Percentiles rank a stretch among this genome's conserved stretches.
Evolutionary conservation across 2,888 invertebrate species (phyloP).

Genomic region (Synergus japonicus): DNA sequence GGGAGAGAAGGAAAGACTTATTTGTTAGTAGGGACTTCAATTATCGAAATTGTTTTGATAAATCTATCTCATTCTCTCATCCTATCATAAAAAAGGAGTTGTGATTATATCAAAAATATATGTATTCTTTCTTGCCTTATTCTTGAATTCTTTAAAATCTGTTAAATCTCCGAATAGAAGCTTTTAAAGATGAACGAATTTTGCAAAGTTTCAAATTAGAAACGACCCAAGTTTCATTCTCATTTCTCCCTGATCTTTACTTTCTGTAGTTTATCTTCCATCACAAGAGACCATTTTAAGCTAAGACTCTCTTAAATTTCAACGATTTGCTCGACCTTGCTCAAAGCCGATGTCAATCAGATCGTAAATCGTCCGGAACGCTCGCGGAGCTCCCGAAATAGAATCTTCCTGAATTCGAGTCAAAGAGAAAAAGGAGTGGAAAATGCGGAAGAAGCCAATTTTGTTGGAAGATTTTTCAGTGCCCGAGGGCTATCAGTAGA

Average conservation of each 20-base stretch:
- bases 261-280: not conserved
- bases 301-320: not conserved
- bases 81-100: no score
- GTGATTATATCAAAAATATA: no score
- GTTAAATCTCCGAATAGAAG: no score
- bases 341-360: slow-evolving; percentile 33
- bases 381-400: slow-evolving; percentile 7
- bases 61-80: no score
- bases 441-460: slow-evolving; percentile 50
- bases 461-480: slow-evolving; percentile 9
- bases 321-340: slow-evolving; percentile 24
- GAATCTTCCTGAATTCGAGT: slow-evolving; percentile 21
- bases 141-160: no score
- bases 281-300: slow-evolving; percentile 3
- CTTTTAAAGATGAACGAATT: no score
- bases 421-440: slow-evolving; percentile 28
- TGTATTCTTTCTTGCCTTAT: no score
- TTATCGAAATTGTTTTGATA: not conserved
- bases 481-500: slow-evolving; percentile 5
- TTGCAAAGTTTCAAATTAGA: not conserved
- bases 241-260: not conserved
- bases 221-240: not conserved
- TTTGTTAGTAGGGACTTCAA: not conserved
- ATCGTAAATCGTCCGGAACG: slow-evolving; percentile 32
- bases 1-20: not conserved